Evolutionary conservation across 2,888 invertebrate genomes (phyloP), one percentile per base, ranked within the genome.

Genomic region (Smittia aterrima): DNA sequence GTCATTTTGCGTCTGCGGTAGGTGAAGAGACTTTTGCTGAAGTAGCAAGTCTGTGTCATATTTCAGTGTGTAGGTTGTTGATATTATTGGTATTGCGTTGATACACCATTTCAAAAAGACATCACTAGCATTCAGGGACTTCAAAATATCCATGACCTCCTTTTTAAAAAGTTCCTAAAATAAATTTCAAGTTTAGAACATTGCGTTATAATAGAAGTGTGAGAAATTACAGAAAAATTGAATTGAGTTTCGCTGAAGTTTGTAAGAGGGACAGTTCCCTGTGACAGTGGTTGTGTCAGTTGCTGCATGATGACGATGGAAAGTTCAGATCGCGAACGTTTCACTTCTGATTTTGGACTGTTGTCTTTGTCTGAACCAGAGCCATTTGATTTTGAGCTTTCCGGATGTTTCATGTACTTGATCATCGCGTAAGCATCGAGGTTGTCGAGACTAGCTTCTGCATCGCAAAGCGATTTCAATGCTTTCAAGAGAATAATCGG

Each of bases 101-200:
- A 74, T 66, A n/a, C 74, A 66, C 74, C 74, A 74, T 27, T 64
- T 66, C 1, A 95, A 85, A 74, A 96, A 84, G 11, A 90, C 89
- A 78, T 92, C 89, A 27, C 93, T 93, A 0, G 93, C 96, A 78
- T 92, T 88, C 76, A 95, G 85, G 77, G 90, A 88, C 84, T 93
- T 92, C 73, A 97, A 85, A 77, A 88, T 88, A 40, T 90, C 88
- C 1, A 90, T 86, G 80, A 95, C 95, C 72, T 91, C 91, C 75
- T 89, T 87, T 75, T 90, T 85, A 79, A 96, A 89, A 82, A 92
- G 87, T 80, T 90, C 89, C 93, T 93, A 81, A 47, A 83, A 83
- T 77, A 62, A 75, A 77, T 75, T 67, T 77, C 75, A 22, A 64
- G 62, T 24, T 71, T 53, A 64, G 18, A 1, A 18, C 32, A 2